Evolutionary conservation across 2,888 invertebrate species (phyloP).

Genomic region (Ochropleura leucogaster): DNA sequence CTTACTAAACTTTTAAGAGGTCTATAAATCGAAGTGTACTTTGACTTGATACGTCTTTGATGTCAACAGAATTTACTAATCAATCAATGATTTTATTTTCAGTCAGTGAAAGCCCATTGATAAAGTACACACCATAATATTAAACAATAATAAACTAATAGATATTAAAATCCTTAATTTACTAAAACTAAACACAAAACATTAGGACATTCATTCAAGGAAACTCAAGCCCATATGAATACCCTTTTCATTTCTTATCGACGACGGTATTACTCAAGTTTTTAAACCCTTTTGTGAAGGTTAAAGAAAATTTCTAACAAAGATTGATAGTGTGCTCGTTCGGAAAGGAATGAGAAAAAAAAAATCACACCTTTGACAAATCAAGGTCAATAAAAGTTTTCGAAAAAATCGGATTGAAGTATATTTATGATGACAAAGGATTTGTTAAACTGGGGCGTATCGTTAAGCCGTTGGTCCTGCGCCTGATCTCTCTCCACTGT

Average conservation of each 20-base stretch:
- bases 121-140: no score
- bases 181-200: no score
- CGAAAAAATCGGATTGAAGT: no score
- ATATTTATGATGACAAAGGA: no score
- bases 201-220: not conserved
- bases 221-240: not conserved
- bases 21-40: not conserved
- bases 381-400: not conserved
- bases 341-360: not conserved
- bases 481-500: no score
- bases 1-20: not conserved
- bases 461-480: no score
- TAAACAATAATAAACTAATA: no score
- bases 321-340: not conserved
- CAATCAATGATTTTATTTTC: no score
- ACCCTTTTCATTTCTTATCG: not conserved
- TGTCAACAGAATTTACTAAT: not conserved
- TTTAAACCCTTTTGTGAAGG: no score
- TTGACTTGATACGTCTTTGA: not conserved
- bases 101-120: no score
- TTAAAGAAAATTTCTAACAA: not conserved
- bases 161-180: no score
- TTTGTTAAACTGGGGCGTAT: no score
- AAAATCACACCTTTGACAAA: constrained; percentile 9
- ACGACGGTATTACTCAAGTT: not conserved